A percentile compares a stretch with the other conserved stretches of the same genome.
Evolutionary conservation across 1,140 invertebrate species (phyloP).

Genomic region (Megalopta genalis): DNA sequence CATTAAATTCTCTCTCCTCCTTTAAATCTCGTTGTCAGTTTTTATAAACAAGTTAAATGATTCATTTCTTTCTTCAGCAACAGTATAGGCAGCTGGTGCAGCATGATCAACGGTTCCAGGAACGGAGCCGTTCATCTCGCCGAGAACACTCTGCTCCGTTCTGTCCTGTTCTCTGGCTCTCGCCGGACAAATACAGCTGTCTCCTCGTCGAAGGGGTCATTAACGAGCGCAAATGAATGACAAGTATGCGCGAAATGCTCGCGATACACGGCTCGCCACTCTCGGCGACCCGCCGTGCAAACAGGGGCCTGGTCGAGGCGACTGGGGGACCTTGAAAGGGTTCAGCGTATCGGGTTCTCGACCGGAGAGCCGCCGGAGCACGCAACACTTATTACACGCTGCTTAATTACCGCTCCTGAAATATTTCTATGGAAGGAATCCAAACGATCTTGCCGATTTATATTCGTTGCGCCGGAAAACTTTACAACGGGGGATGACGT

Average conservation of each 20-base stretch:
- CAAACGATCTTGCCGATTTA: too few relatives aligned
- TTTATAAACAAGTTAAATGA: too few relatives aligned
- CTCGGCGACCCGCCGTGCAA: background rate
- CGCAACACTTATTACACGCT: background rate
- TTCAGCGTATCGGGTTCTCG: constrained; percentile 18
- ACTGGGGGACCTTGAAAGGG: background rate
- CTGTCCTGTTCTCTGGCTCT: too few relatives aligned
- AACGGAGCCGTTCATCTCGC: background rate
- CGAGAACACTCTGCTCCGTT: background rate
- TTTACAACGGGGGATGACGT: too few relatives aligned
- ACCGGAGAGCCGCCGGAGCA: background rate
- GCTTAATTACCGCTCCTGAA: background rate
- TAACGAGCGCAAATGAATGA: constrained; percentile 20
- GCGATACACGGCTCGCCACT: constrained; percentile 12
- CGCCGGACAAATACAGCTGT: constrained; percentile 17
- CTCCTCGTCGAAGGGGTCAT: background rate
- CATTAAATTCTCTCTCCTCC: too few relatives aligned
- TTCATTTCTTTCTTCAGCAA: too few relatives aligned
- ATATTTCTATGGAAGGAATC: too few relatives aligned
- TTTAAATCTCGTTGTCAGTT: too few relatives aligned
- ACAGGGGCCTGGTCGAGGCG: background rate
- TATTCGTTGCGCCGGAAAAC: too few relatives aligned
- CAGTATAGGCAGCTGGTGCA: background rate
- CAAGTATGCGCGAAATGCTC: constrained; percentile 24
- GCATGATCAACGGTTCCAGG: background rate